phyloP scores from a whole-genome alignment of 2,888 invertebrate genomes.

The Diarsia dahlii region DNA sequence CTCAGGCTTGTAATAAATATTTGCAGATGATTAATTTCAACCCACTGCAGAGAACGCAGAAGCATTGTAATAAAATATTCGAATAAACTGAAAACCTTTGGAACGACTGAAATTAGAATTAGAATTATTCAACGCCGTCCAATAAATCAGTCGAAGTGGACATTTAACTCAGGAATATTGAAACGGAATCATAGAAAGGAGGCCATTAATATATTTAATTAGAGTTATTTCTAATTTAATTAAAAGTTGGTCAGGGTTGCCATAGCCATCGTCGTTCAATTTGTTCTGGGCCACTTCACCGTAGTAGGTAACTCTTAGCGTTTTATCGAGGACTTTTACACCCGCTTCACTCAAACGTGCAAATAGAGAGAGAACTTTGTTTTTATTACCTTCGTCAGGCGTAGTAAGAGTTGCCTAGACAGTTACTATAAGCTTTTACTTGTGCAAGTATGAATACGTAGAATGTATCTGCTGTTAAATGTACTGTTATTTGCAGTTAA shows the following conservation, averaged over 20 bases:
- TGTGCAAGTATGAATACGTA: slow-evolving; percentile 1
- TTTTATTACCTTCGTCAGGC: slow-evolving; percentile 45
- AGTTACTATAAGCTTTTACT: slow-evolving; percentile 42
- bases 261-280: slow-evolving; percentile 36
- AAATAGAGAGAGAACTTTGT: slow-evolving; percentile 51
- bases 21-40: slow-evolving; percentile 29
- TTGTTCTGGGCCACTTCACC: slow-evolving; percentile 54
- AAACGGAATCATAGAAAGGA: slow-evolving; percentile 57
- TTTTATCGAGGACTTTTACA: slow-evolving; percentile 52
- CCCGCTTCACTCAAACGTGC: slow-evolving; percentile 40
- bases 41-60: slow-evolving; percentile 8
- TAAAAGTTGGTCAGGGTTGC: slow-evolving; percentile 62
- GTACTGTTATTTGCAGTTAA: slow-evolving; percentile 8
- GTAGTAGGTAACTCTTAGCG: slow-evolving; percentile 40
- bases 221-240: slow-evolving; percentile 67
- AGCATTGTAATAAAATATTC: slow-evolving; percentile 36
- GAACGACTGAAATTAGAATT: slow-evolving; percentile 49
- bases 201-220: slow-evolving; percentile 64
- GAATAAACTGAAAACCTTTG: slow-evolving; percentile 24
- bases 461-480: slow-evolving; percentile 9
- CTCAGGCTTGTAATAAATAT: slow-evolving; percentile 13
- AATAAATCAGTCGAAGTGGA: slow-evolving; percentile 53
- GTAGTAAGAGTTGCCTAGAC: slow-evolving; percentile 4
- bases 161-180: slow-evolving; percentile 54
- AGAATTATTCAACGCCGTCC: slow-evolving; percentile 37